Base-by-base conservation (phyloP, 2,888 invertebrate genomes). In the Salticus scenicus region DNA sequence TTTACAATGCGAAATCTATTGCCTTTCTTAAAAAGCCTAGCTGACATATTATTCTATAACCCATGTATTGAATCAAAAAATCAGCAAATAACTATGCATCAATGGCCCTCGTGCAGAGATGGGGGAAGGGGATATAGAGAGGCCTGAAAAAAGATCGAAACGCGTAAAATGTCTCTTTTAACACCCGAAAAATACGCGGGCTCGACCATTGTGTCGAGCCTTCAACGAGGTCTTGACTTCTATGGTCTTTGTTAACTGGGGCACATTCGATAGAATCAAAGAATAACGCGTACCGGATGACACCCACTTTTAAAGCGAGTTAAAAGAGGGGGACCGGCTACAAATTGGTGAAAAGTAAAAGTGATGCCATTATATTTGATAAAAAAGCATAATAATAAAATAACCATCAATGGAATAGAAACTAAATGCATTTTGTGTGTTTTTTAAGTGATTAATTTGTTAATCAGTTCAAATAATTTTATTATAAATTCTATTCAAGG, bases 161-260 rank as follows among this genome's bases (percentile, higher is more conserved):
- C 20, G 57, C 57, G 47, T 57, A 17, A 24, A 57, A 57, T 57
- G 57, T 57, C 57, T 57, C 57, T 57, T 47, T 24, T 57, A 67
- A 67, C 8, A 24, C 33, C 67, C 67, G 37, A 37, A 33, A 33
- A 20, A 67, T 67, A 28, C n/a, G 33, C 1, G 33, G 67, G 20
- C 28, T 42, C 33, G 41, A 27, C 66, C 42, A 42, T 42, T 51
- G 57, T 77, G 37, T 47, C 30, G 41, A 64, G 63, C 42, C 47
- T 70, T 77, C 83, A 84, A 84, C 83, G n/a, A 84, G 83, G 83
- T 77, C 71, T 83, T 83, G 83, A 84, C 83, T 84, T 84, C 77
- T 63, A 84, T 84, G 83, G 83, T 84, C 77, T 84, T 84, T 84
- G 83, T 84, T 77, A 84, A 84, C 57, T 84, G 83, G 71, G 47